Percentiles rank a stretch among this genome's conserved stretches.
These are phyloP conservation scores for Campylomormyrus tamandua DNA, from an alignment of 2,113 vertebrate genomes.

Conservation along the genomic window DNA sequence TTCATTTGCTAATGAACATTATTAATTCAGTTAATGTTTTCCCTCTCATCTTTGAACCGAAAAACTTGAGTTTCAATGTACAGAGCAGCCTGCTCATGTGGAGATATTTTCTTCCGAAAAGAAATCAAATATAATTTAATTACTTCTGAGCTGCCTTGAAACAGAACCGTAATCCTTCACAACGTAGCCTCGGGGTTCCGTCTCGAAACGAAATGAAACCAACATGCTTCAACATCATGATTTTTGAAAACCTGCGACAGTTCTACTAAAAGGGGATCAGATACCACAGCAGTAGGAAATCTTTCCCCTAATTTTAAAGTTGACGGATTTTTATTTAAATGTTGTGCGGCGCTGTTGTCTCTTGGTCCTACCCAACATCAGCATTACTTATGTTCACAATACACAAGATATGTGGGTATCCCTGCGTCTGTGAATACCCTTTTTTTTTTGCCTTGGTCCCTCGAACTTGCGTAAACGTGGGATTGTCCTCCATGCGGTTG, in stretches of 20 bases:
- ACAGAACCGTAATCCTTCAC: not conserved
- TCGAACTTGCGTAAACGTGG: not conserved
- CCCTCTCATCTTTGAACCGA: not conserved
- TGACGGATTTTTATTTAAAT: not conserved
- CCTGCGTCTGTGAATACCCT: not conserved
- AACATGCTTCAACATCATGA: not conserved
- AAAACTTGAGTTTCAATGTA: not conserved
- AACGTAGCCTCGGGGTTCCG: not conserved
- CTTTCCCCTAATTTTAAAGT: not conserved
- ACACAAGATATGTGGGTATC: not conserved
- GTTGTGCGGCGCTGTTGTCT: not conserved
- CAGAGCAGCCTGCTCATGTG: not conserved
- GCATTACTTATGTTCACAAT: not conserved
- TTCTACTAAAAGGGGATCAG: not conserved
- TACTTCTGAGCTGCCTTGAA: not conserved
- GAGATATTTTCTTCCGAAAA: not conserved
- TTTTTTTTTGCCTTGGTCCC: not conserved
- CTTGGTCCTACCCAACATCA: not conserved
- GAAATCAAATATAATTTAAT: slow-evolving; percentile 1
- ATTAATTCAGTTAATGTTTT: not conserved
- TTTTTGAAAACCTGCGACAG: not conserved
- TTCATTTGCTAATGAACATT: not conserved
- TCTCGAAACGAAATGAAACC: not conserved
- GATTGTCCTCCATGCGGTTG: not conserved
- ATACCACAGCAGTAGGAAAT: not conserved